Percentiles rank a stretch among this genome's conserved stretches.
Conservation (phyloP, 1,140 invertebrate genomes). For the Lordiphosa mommai region DNA sequence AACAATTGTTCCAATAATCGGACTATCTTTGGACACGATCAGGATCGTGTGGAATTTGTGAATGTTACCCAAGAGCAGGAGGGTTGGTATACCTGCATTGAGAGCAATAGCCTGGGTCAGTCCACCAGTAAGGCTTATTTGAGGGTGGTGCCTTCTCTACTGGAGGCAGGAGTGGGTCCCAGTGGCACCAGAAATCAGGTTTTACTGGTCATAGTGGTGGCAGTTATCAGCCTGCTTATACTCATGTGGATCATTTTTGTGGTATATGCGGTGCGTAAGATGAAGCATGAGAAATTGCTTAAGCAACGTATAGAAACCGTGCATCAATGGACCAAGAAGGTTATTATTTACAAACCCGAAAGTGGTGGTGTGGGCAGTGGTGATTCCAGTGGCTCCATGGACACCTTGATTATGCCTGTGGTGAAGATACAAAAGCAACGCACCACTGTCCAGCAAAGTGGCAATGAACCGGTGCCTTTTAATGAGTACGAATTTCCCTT, state of each 20-base stretch:
- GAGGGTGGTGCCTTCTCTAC: constrained; percentile 82
- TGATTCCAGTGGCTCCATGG: constrained; percentile 80
- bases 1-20: constrained; percentile 40
- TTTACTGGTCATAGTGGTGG: constrained; percentile 21
- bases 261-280: constrained; percentile 82
- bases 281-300: constrained; percentile 82
- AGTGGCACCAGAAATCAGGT: constrained; percentile 19
- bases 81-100: constrained; percentile 96
- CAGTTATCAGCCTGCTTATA: constrained; percentile 29
- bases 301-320: constrained; percentile 89
- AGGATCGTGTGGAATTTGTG: constrained; percentile 86
- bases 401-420: constrained; percentile 87
- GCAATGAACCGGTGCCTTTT: constrained; percentile 83
- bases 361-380: constrained; percentile 76
- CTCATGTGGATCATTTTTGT: constrained; percentile 64
- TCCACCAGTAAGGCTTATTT: constrained; percentile 91
- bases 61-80: constrained; percentile 93
- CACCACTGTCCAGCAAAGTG: constrained; percentile 83
- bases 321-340: constrained; percentile 93
- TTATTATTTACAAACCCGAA: constrained; percentile 90
- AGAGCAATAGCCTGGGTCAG: constrained; percentile 90
- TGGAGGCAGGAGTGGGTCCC: constrained; percentile 24
- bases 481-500: constrained; percentile 96
- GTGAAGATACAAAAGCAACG: constrained; percentile 93
- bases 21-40: constrained; percentile 30